Percentiles rank a stretch among this genome's conserved stretches.
Conservation (phyloP, 2,113 vertebrate genomes). For the Trematomus loennbergii region DNA sequence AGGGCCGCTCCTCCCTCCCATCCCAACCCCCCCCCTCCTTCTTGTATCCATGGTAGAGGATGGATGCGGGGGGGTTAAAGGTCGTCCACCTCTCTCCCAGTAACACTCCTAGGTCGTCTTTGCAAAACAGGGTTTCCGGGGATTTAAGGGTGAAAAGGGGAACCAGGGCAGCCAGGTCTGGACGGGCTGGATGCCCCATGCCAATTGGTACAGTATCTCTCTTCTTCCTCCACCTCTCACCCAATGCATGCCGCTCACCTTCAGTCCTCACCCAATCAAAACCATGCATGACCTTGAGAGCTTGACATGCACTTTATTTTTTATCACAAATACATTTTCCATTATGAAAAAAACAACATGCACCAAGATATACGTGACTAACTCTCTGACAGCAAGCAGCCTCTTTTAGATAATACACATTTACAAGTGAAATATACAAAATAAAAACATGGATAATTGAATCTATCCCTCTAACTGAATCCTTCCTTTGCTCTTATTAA, state of each 20-base stretch:
- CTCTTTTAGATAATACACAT: constrained; percentile 36
- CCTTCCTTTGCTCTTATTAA: constrained; percentile 47
- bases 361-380: constrained; percentile 43
- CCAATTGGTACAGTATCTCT: constrained; percentile 99
- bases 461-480: constrained; percentile 63
- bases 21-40: constrained; percentile 35
- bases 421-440: neutral
- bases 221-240: constrained; percentile 90
- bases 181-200: constrained; percentile 99
- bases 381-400: constrained; percentile 70
- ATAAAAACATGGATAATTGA: constrained; percentile 9
- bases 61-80: constrained; percentile 64
- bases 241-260: constrained; percentile 87
- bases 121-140: constrained; percentile 99
- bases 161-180: constrained; percentile 99
- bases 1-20: constrained; percentile 83
- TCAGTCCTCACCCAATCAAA: constrained; percentile 38
- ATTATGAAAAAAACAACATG: neutral
- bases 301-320: constrained; percentile 46
- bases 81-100: constrained; percentile 80
- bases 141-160: constrained; percentile 99
- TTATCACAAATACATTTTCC: constrained; percentile 8
- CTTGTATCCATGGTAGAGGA: constrained; percentile 49
- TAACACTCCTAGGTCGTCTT: constrained; percentile 99
- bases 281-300: constrained; percentile 54